Evolutionary conservation across 2,888 invertebrate genomes (phyloP).

Genomic region (Pyrrhia umbra): DNA sequence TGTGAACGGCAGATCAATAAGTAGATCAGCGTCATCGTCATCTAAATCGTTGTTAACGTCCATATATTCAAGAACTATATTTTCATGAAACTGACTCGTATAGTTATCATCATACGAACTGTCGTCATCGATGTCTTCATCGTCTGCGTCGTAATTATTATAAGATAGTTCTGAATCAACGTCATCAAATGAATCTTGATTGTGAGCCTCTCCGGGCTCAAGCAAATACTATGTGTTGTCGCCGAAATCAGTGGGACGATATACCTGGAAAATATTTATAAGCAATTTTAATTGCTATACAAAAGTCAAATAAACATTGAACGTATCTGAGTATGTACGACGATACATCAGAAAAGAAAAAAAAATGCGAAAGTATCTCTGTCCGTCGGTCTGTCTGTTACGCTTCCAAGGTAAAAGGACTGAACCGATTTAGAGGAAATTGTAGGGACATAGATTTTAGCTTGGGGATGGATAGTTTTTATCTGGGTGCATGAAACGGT

Average conservation of each 20-base stretch:
- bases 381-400: too few species aligned
- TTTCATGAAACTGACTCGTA: conserved; percentile 42
- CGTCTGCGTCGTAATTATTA: conserved; percentile 43
- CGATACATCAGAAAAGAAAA: too few species aligned
- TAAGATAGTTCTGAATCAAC: conserved; percentile 15
- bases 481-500: too few species aligned
- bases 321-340: too few species aligned
- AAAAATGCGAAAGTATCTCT: too few species aligned
- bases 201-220: conserved; percentile 60
- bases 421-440: too few species aligned
- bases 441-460: too few species aligned
- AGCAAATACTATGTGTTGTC: conserved; percentile 45
- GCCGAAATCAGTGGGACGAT: conserved; percentile 65
- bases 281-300: background rate
- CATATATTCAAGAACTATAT: conserved; percentile 11
- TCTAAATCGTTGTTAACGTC: conserved; percentile 6
- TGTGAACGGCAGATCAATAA: background rate
- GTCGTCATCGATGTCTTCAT: conserved; percentile 41
- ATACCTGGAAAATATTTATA: conserved; percentile 70
- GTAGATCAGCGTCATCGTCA: conserved; percentile 7
- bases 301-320: background rate
- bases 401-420: too few species aligned
- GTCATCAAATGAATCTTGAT: conserved; percentile 20
- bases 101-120: conserved; percentile 27
- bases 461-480: too few species aligned